These are phyloP conservation scores for Patiria miniata DNA, from an alignment of 35 echinoderm and acorn worm genomes.

Conservation along the genomic window DNA sequence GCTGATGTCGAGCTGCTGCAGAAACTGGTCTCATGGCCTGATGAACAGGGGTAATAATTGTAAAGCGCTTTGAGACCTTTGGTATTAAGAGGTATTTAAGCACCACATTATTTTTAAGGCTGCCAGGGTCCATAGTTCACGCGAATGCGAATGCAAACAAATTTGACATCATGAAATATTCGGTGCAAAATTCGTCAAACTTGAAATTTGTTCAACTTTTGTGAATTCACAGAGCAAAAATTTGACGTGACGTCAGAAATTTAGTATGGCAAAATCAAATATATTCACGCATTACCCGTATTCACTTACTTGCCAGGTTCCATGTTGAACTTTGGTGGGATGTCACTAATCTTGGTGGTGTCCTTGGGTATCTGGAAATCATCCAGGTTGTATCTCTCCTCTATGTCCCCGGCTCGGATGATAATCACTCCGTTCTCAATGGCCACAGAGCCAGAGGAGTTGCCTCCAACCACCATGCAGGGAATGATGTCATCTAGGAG, in stretches of 20 bases:
- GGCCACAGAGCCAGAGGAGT: slow-evolving; percentile 18
- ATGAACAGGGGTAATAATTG: too few species aligned
- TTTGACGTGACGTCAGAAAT: neutral
- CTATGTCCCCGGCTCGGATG: neutral
- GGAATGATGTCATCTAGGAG: slow-evolving; percentile 36
- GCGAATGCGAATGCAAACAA: too few species aligned
- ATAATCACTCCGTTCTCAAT: slow-evolving; percentile 13
- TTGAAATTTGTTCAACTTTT: too few species aligned
- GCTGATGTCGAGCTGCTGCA: too few species aligned
- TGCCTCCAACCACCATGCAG: slow-evolving; percentile 4
- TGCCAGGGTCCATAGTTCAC: too few species aligned
- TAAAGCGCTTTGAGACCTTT: too few species aligned
- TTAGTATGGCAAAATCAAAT: neutral
- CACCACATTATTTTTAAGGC: neutral
- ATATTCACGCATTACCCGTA: neutral
- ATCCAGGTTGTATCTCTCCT: slow-evolving; percentile 6
- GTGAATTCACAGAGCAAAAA: too few species aligned
- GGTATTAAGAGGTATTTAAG: neutral
- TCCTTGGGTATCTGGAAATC: slow-evolving; percentile 10
- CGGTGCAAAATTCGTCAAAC: too few species aligned
- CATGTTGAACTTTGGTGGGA: slow-evolving; percentile 28
- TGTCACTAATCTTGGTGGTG: neutral
- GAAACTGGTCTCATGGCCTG: too few species aligned
- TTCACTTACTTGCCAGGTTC: slow-evolving; percentile 56
- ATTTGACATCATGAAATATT: too few species aligned